Conservation (phyloP, 2,113 vertebrate genomes). For the Festucalex cinctus region DNA sequence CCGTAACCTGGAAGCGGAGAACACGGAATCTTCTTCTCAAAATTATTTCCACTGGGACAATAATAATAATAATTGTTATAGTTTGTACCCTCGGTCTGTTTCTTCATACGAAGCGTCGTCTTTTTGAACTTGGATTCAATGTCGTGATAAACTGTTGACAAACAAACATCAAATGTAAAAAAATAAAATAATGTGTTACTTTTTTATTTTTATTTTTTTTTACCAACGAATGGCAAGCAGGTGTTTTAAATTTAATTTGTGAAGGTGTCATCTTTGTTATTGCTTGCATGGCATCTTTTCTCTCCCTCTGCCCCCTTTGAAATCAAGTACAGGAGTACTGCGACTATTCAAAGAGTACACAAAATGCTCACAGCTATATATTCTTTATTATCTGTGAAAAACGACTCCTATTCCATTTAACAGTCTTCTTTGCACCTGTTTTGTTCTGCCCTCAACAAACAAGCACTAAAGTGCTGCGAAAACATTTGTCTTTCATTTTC, state of each 20-base stretch:
- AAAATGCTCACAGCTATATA: not conserved
- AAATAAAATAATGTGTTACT: not conserved
- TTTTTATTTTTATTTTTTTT: too few species aligned
- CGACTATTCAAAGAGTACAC: too few species aligned
- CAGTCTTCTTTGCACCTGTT: not conserved
- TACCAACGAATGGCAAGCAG: too few species aligned
- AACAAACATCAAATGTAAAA: conserved; percentile 8
- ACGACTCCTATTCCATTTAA: not conserved
- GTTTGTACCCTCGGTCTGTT: conserved; percentile 78
- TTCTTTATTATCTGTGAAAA: not conserved
- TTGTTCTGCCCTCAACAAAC: not conserved
- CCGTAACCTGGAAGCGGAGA: conserved; percentile 78
- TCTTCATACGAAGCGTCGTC: conserved; percentile 88
- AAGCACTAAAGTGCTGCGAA: too few species aligned
- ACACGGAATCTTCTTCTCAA: too few species aligned
- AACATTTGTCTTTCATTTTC: not conserved
- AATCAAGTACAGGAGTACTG: too few species aligned
- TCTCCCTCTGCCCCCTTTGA: too few species aligned
- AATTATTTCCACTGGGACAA: not conserved
- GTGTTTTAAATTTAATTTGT: too few species aligned
- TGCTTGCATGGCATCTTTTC: too few species aligned
- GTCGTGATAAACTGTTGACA: conserved; percentile 86
- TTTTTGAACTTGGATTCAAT: conserved; percentile 82
- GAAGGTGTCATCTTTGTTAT: too few species aligned
- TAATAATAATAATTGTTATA: not conserved